A percentile compares a stretch with the other conserved stretches of the same genome.
Conservation (phyloP, 2,888 invertebrate species). For the Lypha dubia region DNA sequence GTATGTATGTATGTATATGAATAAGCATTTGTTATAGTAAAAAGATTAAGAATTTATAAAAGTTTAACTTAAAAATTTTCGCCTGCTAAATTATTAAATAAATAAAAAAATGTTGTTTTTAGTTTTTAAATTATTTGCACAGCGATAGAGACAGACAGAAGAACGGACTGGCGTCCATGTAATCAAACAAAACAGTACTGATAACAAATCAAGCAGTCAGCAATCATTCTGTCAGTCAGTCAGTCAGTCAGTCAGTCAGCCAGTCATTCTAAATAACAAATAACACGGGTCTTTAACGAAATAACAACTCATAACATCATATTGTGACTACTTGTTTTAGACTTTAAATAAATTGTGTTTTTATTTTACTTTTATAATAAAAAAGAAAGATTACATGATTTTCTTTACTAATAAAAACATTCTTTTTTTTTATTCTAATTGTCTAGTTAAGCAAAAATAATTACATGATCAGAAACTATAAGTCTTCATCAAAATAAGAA, state of each 20-base stretch:
- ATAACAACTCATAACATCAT: background rate
- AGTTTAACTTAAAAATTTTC: constrained; percentile 2
- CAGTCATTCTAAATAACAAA: constrained; percentile 18
- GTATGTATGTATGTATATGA: background rate
- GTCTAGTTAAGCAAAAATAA: constrained; percentile 13
- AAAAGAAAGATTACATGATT: background rate
- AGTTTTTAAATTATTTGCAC: constrained; percentile 4
- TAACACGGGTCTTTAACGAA: constrained; percentile 10
- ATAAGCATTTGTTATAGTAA: background rate
- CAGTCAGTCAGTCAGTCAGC: background rate
- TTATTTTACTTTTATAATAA: background rate
- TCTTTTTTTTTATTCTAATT: constrained; percentile 17
- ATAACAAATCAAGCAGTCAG: constrained; percentile 38
- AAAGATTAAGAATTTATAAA: constrained; percentile 28
- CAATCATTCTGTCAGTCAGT: background rate
- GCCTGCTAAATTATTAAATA: constrained; percentile 46
- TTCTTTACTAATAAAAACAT: constrained; percentile 20
- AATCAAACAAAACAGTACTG: constrained; percentile 37
- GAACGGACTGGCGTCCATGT: constrained; percentile 4
- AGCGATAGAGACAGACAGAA: background rate
- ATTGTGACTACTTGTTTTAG: background rate
- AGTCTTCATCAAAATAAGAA: constrained; percentile 16
- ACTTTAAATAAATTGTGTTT: background rate
- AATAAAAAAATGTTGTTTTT: constrained; percentile 39
- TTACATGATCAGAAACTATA: constrained; percentile 10